These are phyloP conservation scores for Prenolepis imparis DNA, from an alignment of 2,888 invertebrate genomes.

Conservation along the genomic window DNA sequence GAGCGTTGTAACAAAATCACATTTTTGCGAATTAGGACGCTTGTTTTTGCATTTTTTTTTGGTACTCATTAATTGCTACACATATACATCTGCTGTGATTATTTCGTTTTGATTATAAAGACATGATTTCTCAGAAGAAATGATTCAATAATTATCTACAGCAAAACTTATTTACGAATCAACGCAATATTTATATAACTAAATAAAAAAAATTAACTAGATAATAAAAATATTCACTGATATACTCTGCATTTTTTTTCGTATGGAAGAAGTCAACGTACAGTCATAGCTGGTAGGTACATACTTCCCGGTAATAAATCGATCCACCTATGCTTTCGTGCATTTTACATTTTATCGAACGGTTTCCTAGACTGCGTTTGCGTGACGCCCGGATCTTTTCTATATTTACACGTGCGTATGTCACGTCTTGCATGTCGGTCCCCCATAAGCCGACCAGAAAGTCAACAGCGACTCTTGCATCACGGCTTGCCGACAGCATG, in stretches of 20 bases:
- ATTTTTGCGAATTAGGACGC: too few relatives aligned
- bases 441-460: conserved; percentile 44
- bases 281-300: neutral
- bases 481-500: conserved; percentile 36
- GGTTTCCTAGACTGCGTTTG: conserved; percentile 24
- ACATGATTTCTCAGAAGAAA: too few relatives aligned
- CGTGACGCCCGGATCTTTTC: conserved; percentile 35
- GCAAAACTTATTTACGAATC: too few relatives aligned
- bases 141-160: too few relatives aligned
- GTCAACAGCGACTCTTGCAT: conserved; percentile 54
- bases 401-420: conserved; percentile 60
- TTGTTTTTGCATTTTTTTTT: too few relatives aligned
- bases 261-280: neutral
- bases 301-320: conserved; percentile 48
- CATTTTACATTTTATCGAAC: conserved; percentile 58
- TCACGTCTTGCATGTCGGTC: conserved; percentile 22
- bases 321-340: conserved; percentile 57
- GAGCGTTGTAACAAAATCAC: too few relatives aligned
- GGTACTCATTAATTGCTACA: too few relatives aligned
- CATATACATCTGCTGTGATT: too few relatives aligned
- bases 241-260: neutral
- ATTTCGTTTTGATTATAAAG: too few relatives aligned
- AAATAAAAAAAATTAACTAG: neutral
- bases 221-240: neutral
- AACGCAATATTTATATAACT: neutral